These are phyloP conservation scores for Smutsia gigantea DNA, from an alignment of 2,797 vertebrate genomes.

Conservation along the genomic window DNA sequence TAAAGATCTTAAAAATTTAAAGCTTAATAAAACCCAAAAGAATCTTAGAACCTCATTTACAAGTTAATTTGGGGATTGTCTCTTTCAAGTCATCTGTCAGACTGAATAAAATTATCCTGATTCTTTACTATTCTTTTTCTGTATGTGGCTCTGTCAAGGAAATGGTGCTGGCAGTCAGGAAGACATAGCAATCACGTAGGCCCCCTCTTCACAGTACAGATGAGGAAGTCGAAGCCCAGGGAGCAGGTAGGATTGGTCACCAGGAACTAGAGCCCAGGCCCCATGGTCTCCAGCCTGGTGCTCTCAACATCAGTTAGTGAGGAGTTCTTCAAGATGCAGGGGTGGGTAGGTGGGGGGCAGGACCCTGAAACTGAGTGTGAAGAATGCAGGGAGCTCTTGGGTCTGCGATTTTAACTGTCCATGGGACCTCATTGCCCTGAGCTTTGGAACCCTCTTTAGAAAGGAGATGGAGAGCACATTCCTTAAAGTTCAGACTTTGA, in stretches of 20 bases:
- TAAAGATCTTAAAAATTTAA: conserved; percentile 64
- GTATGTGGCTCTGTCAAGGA: neutral
- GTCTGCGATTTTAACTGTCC: neutral
- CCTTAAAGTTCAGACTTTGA: neutral
- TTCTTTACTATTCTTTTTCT: neutral
- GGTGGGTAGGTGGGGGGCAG: too few species aligned
- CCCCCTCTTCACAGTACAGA: neutral
- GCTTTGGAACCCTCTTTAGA: neutral
- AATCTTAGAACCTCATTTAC: conserved; percentile 67
- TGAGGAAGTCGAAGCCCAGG: neutral
- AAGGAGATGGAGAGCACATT: neutral
- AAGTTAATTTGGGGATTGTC: conserved; percentile 68
- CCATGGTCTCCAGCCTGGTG: too few species aligned
- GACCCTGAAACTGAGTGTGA: neutral
- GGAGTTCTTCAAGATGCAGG: neutral
- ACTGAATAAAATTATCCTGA: conserved; percentile 44
- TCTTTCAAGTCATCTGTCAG: conserved; percentile 53
- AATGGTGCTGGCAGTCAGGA: neutral
- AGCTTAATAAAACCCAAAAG: conserved; percentile 60
- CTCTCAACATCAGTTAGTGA: neutral
- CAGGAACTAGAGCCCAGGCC: neutral
- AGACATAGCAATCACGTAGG: neutral
- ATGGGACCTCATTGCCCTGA: neutral
- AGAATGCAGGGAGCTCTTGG: neutral
- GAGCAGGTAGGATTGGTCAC: neutral